Conservation (phyloP, 2,113 vertebrate genomes). For the Toxotes chatareus region DNA sequence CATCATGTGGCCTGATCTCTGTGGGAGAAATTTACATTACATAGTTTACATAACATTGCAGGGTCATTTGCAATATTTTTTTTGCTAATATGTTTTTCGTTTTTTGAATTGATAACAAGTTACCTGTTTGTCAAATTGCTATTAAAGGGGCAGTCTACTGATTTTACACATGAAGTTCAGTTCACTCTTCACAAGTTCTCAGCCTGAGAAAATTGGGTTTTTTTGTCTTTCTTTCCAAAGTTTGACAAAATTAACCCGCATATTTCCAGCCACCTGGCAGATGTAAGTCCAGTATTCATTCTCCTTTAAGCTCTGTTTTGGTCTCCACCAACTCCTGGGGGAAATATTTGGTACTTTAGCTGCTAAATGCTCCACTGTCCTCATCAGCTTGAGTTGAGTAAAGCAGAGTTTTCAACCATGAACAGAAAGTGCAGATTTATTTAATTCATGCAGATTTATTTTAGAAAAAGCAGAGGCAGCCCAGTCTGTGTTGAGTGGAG, state of each 20-base stretch:
- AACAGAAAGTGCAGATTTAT: too few relatives aligned
- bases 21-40: not conserved
- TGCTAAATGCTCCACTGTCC: not conserved
- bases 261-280: too few relatives aligned
- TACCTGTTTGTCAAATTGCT: not conserved
- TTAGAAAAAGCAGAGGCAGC: too few relatives aligned
- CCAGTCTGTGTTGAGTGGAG: not conserved
- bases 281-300: not conserved
- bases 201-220: not conserved
- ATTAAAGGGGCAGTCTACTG: not conserved
- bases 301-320: not conserved
- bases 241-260: not conserved
- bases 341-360: too few relatives aligned
- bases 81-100: not conserved
- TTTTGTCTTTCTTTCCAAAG: not conserved
- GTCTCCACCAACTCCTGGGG: not conserved
- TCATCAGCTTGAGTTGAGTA: not conserved
- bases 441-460: too few relatives aligned
- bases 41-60: not conserved
- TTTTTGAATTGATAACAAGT: not conserved
- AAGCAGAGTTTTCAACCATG: too few relatives aligned
- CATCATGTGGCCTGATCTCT: constrained; percentile 13
- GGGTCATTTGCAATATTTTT: not conserved
- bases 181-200: not conserved
- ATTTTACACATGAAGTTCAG: not conserved